A percentile compares a stretch with the other conserved stretches of the same genome.
Conservation (phyloP, 2,888 invertebrate species). For the Adelphocoris suturalis region DNA sequence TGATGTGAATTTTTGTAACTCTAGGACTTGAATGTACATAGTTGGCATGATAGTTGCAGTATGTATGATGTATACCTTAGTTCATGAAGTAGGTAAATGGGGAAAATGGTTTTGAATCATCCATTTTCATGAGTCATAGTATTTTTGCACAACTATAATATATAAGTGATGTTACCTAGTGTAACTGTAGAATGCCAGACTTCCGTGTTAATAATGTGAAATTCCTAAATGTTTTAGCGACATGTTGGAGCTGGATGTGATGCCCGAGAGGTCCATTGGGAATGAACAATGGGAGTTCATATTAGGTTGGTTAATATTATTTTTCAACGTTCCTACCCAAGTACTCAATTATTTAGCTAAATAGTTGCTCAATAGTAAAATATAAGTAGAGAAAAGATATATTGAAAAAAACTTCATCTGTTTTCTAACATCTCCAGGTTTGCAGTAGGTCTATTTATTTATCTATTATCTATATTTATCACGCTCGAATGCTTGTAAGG, state of each 20-base stretch:
- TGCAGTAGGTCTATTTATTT: neutral
- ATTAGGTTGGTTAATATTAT: slow-evolving; percentile 86
- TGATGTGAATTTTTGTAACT: neutral
- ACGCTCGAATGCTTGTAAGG: too few relatives aligned
- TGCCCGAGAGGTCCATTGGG: slow-evolving; percentile 96
- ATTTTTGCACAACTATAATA: too few relatives aligned
- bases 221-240: neutral
- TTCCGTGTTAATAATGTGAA: neutral
- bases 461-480: too few relatives aligned
- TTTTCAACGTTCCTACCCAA: too few relatives aligned
- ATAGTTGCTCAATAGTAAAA: too few relatives aligned
- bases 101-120: neutral
- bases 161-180: neutral
- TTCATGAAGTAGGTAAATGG: neutral
- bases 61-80: too few relatives aligned
- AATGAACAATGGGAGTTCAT: slow-evolving; percentile 99
- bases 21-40: too few relatives aligned
- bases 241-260: slow-evolving; percentile 98
- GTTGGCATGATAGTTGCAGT: too few relatives aligned
- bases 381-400: too few relatives aligned
- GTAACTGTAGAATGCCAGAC: neutral
- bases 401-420: too few relatives aligned
- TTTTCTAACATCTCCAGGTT: neutral
- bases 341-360: too few relatives aligned
- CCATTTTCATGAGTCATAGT: neutral